Evolutionary conservation across 2,888 invertebrate species (phyloP).

Genomic region (Cheiracanthium punctorium): DNA sequence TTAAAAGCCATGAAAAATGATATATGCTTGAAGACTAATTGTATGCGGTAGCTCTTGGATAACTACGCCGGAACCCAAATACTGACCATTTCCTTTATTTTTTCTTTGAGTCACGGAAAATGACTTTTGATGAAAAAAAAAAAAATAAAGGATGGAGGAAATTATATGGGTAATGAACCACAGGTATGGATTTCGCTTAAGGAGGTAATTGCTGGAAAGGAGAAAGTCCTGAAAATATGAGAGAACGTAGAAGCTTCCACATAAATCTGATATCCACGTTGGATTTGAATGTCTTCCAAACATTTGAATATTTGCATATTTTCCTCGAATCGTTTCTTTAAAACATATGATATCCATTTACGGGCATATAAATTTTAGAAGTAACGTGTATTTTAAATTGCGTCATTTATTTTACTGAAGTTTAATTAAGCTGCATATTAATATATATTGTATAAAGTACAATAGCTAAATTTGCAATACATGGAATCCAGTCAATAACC

Average conservation of each 20-base stretch:
- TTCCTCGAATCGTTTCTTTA: no score
- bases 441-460: no score
- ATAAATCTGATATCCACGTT: background rate
- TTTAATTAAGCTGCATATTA: no score
- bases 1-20: constrained; percentile 51
- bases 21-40: constrained; percentile 34
- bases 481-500: no score
- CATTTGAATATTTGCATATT: background rate
- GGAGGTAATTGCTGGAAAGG: constrained; percentile 13
- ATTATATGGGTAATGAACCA: constrained; percentile 22
- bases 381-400: no score
- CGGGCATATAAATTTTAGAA: no score
- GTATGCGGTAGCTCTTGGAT: constrained; percentile 49
- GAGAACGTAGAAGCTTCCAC: background rate
- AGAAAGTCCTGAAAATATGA: constrained; percentile 3
- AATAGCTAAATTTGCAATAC: no score
- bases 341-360: no score
- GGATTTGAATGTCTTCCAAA: background rate
- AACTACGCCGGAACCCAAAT: constrained; percentile 37
- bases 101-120: constrained; percentile 43
- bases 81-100: constrained; percentile 42
- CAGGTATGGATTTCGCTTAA: background rate
- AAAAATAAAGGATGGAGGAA: background rate
- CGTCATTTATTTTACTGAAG: no score
- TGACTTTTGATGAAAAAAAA: constrained; percentile 23